Conservation (phyloP, 2,113 vertebrate species). For the Pelecanoides urinatrix region DNA sequence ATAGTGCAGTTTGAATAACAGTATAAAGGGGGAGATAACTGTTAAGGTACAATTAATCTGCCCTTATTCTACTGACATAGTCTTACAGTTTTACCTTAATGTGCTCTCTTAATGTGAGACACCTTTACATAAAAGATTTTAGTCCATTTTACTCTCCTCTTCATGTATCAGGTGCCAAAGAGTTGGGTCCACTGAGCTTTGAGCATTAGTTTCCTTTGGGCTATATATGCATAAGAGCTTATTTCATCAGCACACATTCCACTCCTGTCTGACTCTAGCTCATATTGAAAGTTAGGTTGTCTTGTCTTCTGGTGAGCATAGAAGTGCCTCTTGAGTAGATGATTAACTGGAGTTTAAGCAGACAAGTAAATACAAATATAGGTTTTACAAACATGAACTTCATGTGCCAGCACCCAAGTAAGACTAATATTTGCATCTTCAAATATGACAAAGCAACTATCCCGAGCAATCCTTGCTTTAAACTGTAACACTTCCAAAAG, state of each 20-base stretch:
- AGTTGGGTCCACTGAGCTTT: background rate
- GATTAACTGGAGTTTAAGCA: background rate
- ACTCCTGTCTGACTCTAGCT: background rate
- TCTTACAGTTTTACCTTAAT: background rate
- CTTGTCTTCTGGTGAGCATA: background rate
- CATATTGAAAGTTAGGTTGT: background rate
- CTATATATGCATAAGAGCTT: background rate
- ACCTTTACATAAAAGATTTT: background rate
- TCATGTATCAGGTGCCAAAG: background rate
- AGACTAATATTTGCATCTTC: background rate
- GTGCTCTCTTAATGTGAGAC: background rate
- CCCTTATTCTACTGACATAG: background rate
- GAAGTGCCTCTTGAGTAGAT: background rate
- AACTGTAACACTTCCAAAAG: background rate
- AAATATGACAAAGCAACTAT: background rate
- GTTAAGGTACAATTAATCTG: background rate
- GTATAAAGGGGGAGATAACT: background rate
- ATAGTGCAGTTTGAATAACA: background rate
- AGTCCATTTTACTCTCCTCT: background rate
- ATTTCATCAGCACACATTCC: background rate
- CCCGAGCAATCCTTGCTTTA: background rate
- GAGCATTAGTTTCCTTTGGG: background rate
- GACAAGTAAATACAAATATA: background rate
- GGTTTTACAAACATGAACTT: background rate
- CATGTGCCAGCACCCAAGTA: background rate